Conservation (phyloP, 2,888 invertebrate genomes). For the Napeogenes sylphis region DNA sequence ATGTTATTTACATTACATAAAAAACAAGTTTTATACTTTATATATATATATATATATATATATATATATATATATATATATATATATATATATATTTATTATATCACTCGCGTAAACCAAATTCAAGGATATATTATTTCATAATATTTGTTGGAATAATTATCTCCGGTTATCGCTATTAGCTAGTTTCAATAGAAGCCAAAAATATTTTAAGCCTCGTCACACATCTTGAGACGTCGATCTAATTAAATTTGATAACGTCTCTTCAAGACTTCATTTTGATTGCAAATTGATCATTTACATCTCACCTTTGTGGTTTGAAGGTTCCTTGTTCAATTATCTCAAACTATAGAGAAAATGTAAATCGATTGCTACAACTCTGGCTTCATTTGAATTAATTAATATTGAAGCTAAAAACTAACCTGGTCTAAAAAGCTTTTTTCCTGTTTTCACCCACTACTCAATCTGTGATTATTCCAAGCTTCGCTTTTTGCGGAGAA, state of each 20-base stretch:
- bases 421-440: neutral
- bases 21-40: neutral
- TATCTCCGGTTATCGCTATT: neutral
- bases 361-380: neutral
- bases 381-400: neutral
- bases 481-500: slow-evolving; percentile 7
- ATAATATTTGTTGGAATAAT: slow-evolving; percentile 2
- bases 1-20: slow-evolving; percentile 11
- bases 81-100: neutral
- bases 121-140: slow-evolving; percentile 1
- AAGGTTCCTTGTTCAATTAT: slow-evolving; percentile 22
- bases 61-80: neutral
- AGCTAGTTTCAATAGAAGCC: neutral
- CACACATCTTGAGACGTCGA: slow-evolving; percentile 9
- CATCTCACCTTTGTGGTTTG: slow-evolving; percentile 31
- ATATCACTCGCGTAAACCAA: neutral
- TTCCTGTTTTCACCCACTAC: slow-evolving; percentile 1
- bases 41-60: neutral
- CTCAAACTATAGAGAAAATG: slow-evolving; percentile 15
- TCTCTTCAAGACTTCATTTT: slow-evolving; percentile 42
- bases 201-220: slow-evolving; percentile 1
- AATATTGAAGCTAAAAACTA: neutral
- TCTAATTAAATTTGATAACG: slow-evolving; percentile 17
- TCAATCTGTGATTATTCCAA: neutral
- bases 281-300: slow-evolving; percentile 62